Percentiles rank a stretch among this genome's conserved stretches.
Conservation (phyloP, 2,888 invertebrate genomes). For the Cremastobaeus sp. region DNA sequence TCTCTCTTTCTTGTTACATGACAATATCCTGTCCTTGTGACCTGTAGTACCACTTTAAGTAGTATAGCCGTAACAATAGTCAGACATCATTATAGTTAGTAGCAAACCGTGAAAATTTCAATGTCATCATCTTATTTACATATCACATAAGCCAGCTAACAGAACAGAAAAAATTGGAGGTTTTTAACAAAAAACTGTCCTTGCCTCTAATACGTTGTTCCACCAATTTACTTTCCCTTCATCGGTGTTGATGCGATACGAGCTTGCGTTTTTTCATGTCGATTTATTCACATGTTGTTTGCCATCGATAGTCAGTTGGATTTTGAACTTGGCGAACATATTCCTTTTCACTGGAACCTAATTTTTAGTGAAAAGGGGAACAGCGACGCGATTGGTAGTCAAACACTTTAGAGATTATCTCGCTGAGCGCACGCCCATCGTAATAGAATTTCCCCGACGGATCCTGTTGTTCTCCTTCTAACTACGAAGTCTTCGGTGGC, state of each 20-base stretch:
- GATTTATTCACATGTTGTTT: constrained; percentile 2
- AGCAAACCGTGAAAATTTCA: too few species aligned
- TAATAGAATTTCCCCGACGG: not conserved
- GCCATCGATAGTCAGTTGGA: constrained; percentile 10
- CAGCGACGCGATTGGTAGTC: constrained; percentile 7
- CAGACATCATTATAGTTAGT: too few species aligned
- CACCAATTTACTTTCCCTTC: constrained; percentile 28
- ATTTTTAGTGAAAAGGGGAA: constrained; percentile 5
- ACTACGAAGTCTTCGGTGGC: not conserved
- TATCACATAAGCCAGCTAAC: too few species aligned
- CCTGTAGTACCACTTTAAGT: too few species aligned
- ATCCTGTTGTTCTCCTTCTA: not conserved
- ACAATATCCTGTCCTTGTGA: too few species aligned
- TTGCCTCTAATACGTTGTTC: constrained; percentile 35
- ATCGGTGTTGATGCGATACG: constrained; percentile 11
- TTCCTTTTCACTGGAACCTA: constrained; percentile 9
- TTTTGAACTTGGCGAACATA: constrained; percentile 19
- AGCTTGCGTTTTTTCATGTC: constrained; percentile 46
- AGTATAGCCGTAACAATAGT: too few species aligned
- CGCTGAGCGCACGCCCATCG: constrained; percentile 5
- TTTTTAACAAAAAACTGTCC: too few species aligned
- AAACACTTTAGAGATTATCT: constrained; percentile 14
- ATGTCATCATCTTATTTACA: too few species aligned
- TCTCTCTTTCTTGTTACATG: too few species aligned
- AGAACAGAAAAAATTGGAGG: too few species aligned